Percentiles rank a stretch among this genome's conserved stretches.
Conservation (phyloP, 2,888 invertebrate species). For the Temnothorax rugatulus region DNA sequence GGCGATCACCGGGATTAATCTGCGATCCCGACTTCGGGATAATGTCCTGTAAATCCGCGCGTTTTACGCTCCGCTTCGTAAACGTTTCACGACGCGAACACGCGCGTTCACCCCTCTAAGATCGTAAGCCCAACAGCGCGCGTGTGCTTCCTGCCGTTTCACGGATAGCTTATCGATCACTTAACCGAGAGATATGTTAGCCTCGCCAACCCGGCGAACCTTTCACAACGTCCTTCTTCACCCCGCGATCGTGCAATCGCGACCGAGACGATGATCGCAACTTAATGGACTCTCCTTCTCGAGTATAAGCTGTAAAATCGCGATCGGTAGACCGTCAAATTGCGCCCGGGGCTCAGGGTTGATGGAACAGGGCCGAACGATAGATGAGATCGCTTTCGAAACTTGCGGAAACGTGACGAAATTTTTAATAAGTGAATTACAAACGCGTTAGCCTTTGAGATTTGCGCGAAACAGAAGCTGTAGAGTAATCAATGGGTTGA, state of each 20-base stretch:
- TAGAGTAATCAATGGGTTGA: background rate
- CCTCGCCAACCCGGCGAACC: background rate
- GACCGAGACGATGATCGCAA: constrained; percentile 22
- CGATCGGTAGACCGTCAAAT: constrained; percentile 57
- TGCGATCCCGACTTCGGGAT: constrained; percentile 16
- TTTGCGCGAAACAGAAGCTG: background rate
- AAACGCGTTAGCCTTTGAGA: background rate
- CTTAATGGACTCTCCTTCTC: constrained; percentile 29
- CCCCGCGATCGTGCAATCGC: background rate
- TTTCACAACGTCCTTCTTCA: constrained; percentile 28
- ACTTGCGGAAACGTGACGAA: constrained; percentile 29
- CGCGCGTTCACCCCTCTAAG: background rate
- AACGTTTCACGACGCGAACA: constrained; percentile 18
- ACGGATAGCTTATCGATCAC: constrained; percentile 49
- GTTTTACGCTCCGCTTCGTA: constrained; percentile 39
- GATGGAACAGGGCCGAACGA: constrained; percentile 24
- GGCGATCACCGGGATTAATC: constrained; percentile 39
- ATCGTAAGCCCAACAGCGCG: constrained; percentile 3
- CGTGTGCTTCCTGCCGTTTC: constrained; percentile 12
- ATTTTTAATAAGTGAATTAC: constrained; percentile 34
- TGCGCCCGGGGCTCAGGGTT: constrained; percentile 7
- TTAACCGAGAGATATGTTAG: constrained; percentile 22
- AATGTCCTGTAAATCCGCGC: constrained; percentile 33
- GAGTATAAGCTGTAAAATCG: constrained; percentile 36
- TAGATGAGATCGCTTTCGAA: constrained; percentile 44